Evolutionary conservation across 2,797 vertebrate species (phyloP), one percentile per base, ranked within the genome.

Genomic region (Danio choprae): DNA sequence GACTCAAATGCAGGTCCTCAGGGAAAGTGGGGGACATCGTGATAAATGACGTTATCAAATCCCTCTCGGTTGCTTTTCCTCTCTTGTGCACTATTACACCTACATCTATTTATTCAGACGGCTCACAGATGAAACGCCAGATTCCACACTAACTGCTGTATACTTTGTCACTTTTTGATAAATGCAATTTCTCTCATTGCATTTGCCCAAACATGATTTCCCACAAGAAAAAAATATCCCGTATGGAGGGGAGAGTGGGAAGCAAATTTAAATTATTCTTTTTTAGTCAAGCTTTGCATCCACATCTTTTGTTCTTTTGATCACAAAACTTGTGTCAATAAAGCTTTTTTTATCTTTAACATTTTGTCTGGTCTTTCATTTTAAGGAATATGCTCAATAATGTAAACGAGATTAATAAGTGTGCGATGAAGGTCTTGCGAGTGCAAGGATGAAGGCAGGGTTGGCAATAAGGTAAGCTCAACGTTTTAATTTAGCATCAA

Each of bases 21-120:
- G 68, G 7, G 75, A 53, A 67, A 79, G 60, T 51, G 64, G n/a
- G 75, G 55, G 18, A 62, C 12, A 38, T 8, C 51, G 13, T 77
- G 71, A 82, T 29, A 44, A 50, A 22, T 73, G 2, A 70, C 77
- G 58, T 83, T 76, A 40, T 83, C 51, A 64, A 18, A 53, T 64
- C 71, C 11, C 38, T 74, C 40, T 85, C 78, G 68, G 67, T 29
- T 88, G 84, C 65, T 82, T 89, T 75, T 85, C 60, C 67, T 74
- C 56, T 74, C 60, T 78, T 20, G 74, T 79, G 83, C 71, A 71
- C 88, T 74, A 73, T 29, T 29, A 29, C 29, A n/a, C n/a, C n/a
- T n/a, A n/a, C n/a, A 29, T 79, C 51, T 92, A 93, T 93, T 92
- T 94, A 93, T 93, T 93, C 86, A 89, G 82, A 87, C 81, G 85